These are phyloP conservation scores for Arctia plantaginis DNA, from an alignment of 2,888 invertebrate genomes.

Conservation along the genomic window DNA sequence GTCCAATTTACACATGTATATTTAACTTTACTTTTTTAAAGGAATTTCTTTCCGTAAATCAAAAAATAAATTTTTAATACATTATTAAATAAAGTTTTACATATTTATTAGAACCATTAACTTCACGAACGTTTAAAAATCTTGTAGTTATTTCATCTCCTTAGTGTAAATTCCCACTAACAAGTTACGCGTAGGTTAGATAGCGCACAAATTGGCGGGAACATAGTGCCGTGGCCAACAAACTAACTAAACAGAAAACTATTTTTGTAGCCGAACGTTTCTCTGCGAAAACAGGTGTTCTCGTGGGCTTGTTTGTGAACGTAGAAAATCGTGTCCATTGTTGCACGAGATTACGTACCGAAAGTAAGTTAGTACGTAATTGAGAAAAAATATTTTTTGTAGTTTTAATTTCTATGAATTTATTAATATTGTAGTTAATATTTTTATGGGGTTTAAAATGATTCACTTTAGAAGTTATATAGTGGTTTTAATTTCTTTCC, in stretches of 20 bases:
- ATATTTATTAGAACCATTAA: neutral
- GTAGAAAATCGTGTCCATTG: conserved; percentile 46
- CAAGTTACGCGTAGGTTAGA: conserved; percentile 52
- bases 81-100: neutral
- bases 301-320: conserved; percentile 55
- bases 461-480: too few relatives aligned
- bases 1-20: too few relatives aligned
- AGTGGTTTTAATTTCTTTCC: too few relatives aligned
- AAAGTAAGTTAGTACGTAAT: neutral
- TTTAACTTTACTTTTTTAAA: too few relatives aligned
- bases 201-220: conserved; percentile 63
- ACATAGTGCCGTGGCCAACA: conserved; percentile 36
- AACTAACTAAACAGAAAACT: conserved; percentile 36
- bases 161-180: conserved; percentile 62
- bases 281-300: conserved; percentile 73
- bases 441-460: too few relatives aligned
- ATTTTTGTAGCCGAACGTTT: conserved; percentile 61
- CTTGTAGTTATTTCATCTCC: conserved; percentile 16
- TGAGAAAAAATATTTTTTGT: neutral
- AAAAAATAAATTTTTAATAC: too few relatives aligned
- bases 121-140: neutral
- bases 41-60: too few relatives aligned
- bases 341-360: conserved; percentile 11
- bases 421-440: too few relatives aligned
- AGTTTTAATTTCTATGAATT: too few relatives aligned